Evolutionary conservation across 2,113 vertebrate species (phyloP).

Genomic region (Macaca fascicularis): DNA sequence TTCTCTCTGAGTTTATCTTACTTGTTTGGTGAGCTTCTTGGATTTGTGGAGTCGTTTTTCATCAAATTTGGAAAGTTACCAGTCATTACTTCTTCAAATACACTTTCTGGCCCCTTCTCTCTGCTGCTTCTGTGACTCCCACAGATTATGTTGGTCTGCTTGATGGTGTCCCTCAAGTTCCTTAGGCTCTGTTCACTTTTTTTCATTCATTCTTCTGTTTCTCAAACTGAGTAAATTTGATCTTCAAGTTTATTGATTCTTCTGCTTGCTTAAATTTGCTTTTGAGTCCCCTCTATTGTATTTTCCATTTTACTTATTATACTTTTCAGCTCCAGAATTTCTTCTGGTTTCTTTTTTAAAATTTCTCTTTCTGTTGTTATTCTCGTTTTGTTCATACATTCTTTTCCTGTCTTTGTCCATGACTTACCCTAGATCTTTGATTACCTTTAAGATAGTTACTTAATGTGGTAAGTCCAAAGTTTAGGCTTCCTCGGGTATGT

Average conservation of each 20-base stretch:
- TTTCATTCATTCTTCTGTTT: not conserved
- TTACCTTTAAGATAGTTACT: not conserved
- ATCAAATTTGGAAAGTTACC: not conserved
- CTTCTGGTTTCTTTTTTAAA: not conserved
- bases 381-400: not conserved
- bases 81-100: not conserved
- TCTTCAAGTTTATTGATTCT: not conserved
- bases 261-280: not conserved
- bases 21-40: not conserved
- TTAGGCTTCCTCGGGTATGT: not conserved
- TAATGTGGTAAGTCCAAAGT: not conserved
- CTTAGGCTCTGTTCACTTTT: not conserved
- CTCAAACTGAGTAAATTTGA: not conserved
- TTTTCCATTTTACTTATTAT: not conserved
- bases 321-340: not conserved
- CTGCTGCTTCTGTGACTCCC: no score
- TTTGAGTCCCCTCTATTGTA: not conserved
- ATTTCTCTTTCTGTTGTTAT: not conserved
- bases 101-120: not conserved
- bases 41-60: not conserved
- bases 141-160: not conserved
- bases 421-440: not conserved
- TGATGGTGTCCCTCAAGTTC: rapidly evolving
- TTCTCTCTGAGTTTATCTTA: not conserved
- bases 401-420: not conserved